Conservation (phyloP, 2,888 invertebrate species). For the Lacanobia wlatinum region DNA sequence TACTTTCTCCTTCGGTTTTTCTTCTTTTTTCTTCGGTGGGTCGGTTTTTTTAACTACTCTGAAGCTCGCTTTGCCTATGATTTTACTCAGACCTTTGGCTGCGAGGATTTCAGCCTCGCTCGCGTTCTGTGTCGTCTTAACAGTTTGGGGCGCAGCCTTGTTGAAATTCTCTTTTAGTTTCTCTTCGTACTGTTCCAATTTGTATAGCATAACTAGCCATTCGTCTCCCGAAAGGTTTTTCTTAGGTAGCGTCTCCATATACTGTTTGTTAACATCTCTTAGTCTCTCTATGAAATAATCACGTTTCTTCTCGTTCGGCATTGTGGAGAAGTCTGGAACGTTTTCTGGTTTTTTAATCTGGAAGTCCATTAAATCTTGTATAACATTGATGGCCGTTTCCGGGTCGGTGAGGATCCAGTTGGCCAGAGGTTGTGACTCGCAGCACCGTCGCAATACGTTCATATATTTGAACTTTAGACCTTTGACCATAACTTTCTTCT, state of each 20-base stretch:
- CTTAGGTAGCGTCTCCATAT: conserved; percentile 84
- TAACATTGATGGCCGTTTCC: conserved; percentile 79
- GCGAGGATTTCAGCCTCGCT: conserved; percentile 88
- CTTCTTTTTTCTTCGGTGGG: conserved; percentile 69
- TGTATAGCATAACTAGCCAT: conserved; percentile 85
- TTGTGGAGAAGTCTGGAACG: conserved; percentile 74
- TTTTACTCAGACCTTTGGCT: conserved; percentile 86
- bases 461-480: conserved; percentile 84
- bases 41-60: conserved; percentile 73
- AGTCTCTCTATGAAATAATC: conserved; percentile 82
- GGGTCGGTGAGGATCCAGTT: conserved; percentile 83
- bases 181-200: conserved; percentile 81
- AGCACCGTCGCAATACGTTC: conserved; percentile 81
- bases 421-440: conserved; percentile 80
- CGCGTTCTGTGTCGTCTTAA: conserved; percentile 70
- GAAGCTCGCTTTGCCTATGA: conserved; percentile 82
- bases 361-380: conserved; percentile 83
- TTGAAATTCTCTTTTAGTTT: conserved; percentile 79
- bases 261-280: conserved; percentile 80
- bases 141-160: conserved; percentile 70
- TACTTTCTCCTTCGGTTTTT: conserved; percentile 55
- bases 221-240: conserved; percentile 82
- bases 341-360: conserved; percentile 74
- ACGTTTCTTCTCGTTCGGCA: conserved; percentile 77
- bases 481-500: conserved; percentile 80